These are phyloP conservation scores for Oreochromis grahami DNA, from an alignment of 2,797 vertebrate species.

Conservation along the genomic window DNA sequence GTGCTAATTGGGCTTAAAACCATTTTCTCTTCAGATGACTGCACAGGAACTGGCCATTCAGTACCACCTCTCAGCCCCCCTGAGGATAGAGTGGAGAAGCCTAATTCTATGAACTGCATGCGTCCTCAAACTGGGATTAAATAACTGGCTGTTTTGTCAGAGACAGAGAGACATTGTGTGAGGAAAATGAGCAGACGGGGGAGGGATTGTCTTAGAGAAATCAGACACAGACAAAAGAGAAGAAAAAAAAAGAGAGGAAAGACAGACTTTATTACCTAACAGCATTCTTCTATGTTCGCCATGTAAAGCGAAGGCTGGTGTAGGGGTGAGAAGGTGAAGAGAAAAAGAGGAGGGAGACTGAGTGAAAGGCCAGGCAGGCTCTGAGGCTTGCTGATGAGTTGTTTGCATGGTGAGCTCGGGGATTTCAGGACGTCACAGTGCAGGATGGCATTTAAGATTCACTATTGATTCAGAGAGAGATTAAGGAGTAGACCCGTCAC, in stretches of 20 bases:
- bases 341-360: background rate
- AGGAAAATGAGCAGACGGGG: slow-evolving; percentile 4
- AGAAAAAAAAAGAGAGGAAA: background rate
- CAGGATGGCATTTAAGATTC: slow-evolving; percentile 23
- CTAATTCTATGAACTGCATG: slow-evolving; percentile 26
- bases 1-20: slow-evolving; percentile 50
- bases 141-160: slow-evolving; percentile 40
- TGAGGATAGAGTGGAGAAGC: slow-evolving; percentile 22
- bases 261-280: background rate
- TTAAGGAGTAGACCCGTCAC: slow-evolving; percentile 37
- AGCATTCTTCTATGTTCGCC: background rate
- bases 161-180: slow-evolving; percentile 46
- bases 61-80: slow-evolving; percentile 23
- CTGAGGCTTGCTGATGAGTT: slow-evolving; percentile 3
- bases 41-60: slow-evolving; percentile 30
- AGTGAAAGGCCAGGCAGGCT: background rate
- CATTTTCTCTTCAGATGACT: slow-evolving; percentile 50
- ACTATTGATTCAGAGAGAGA: slow-evolving; percentile 57
- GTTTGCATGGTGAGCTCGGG: background rate
- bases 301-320: background rate
- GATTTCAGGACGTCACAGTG: slow-evolving; percentile 19
- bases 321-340: background rate
- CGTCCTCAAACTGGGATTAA: slow-evolving; percentile 30
- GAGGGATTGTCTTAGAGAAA: slow-evolving; percentile 26
- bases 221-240: slow-evolving; percentile 3